Percentiles rank a stretch among this genome's conserved stretches.
These are phyloP conservation scores for Tolmerus cingulatus DNA, from an alignment of 2,888 invertebrate genomes.

Conservation along the genomic window DNA sequence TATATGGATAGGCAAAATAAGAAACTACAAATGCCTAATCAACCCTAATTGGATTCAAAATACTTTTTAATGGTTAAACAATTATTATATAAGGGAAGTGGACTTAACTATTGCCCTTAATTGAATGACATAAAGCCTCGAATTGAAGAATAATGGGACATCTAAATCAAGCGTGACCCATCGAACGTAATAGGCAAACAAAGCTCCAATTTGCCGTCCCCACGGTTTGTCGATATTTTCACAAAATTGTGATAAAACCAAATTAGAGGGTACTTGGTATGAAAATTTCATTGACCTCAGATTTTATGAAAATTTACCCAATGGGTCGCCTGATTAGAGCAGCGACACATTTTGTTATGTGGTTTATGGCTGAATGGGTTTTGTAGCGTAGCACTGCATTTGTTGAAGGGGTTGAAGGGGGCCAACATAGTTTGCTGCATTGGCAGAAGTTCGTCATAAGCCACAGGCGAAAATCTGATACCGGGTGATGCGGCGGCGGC, in stretches of 20 bases:
- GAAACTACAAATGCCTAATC: background rate
- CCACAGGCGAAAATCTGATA: background rate
- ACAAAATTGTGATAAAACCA: background rate
- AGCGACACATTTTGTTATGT: conserved; percentile 2
- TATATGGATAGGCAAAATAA: background rate
- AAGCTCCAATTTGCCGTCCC: background rate
- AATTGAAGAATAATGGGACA: background rate
- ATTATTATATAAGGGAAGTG: background rate
- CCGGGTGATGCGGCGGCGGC: background rate
- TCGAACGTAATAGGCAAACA: background rate
- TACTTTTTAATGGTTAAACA: background rate
- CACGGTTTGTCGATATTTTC: background rate
- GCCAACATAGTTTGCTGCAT: background rate
- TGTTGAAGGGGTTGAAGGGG: background rate
- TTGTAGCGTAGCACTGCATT: background rate
- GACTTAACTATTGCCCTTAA: background rate
- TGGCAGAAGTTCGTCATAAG: background rate
- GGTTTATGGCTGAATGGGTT: conserved; percentile 17
- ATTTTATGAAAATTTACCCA: conserved; percentile 20
- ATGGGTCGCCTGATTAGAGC: conserved; percentile 22
- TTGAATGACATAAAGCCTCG: background rate
- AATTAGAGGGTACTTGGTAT: background rate
- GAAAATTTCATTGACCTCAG: conserved; percentile 7
- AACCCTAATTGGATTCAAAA: background rate
- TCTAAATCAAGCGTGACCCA: background rate